A percentile compares a stretch with the other conserved stretches of the same genome.
phyloP scores from a whole-genome alignment of 2,888 invertebrate species.

The Leucozona laternaria region DNA sequence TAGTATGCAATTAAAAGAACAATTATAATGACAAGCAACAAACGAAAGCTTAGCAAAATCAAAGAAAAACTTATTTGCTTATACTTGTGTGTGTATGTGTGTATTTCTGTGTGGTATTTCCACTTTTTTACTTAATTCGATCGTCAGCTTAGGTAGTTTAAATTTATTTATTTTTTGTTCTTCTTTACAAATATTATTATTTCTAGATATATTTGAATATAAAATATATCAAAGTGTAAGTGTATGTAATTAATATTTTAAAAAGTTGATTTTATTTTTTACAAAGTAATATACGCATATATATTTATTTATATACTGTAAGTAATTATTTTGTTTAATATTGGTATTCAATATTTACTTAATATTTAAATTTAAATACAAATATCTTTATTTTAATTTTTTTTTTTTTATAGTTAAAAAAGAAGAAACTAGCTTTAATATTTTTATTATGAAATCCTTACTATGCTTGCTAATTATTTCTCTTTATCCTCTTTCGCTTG shows the following conservation, averaged over 20 bases:
- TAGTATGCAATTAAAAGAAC: constrained; percentile 12
- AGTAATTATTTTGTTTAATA: constrained; percentile 75
- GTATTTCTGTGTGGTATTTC: constrained; percentile 47
- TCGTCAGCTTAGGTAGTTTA: constrained; percentile 69
- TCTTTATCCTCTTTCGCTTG: constrained; percentile 44
- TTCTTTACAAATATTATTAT: constrained; percentile 73
- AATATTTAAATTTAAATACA: constrained; percentile 78
- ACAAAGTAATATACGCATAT: constrained; percentile 74
- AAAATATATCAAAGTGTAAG: constrained; percentile 75
- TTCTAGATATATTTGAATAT: constrained; percentile 73
- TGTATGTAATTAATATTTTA: constrained; percentile 69
- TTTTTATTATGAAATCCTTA: constrained; percentile 60
- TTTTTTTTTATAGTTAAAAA: constrained; percentile 51
- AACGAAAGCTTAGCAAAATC: constrained; percentile 54
- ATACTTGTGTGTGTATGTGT: constrained; percentile 36
- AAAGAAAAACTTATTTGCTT: constrained; percentile 53
- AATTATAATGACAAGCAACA: constrained; percentile 37
- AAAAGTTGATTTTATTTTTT: constrained; percentile 67
- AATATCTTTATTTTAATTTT: constrained; percentile 75
- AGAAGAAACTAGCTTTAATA: constrained; percentile 67
- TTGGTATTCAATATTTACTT: constrained; percentile 77
- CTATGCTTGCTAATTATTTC: constrained; percentile 57
- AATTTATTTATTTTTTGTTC: constrained; percentile 59
- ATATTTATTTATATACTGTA: constrained; percentile 75
- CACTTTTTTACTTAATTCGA: constrained; percentile 62